Evolutionary conservation across 2,888 invertebrate species (phyloP).

Genomic region (Zhuqinia jingwanae): DNA sequence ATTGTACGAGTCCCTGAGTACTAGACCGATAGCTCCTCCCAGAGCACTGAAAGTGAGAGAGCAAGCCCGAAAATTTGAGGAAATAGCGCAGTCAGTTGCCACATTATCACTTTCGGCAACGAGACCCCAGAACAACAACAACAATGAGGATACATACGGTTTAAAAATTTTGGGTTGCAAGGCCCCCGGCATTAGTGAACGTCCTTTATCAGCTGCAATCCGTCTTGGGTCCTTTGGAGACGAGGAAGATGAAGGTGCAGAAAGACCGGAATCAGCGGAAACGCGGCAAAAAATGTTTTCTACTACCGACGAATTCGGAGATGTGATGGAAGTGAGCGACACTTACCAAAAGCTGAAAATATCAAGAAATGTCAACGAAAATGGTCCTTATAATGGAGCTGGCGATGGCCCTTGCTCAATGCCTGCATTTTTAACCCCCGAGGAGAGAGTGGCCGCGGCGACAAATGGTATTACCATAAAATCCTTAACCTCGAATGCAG

Average conservation of each 20-base stretch:
- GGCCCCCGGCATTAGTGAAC: constrained; percentile 50
- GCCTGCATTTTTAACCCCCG: constrained; percentile 12
- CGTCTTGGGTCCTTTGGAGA: constrained; percentile 83
- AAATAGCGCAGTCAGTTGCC: background rate
- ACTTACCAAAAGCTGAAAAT: constrained; percentile 61
- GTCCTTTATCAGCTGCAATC: constrained; percentile 80
- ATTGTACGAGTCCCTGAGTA: constrained; percentile 1
- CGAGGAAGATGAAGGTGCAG: background rate
- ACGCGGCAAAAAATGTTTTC: background rate
- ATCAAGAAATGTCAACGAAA: background rate
- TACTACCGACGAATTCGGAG: constrained; percentile 38
- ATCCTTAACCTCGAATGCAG: constrained; percentile 47
- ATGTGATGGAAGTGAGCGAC: constrained; percentile 45
- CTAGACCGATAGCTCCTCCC: background rate
- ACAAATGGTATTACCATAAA: constrained; percentile 58
- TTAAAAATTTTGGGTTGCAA: constrained; percentile 51
- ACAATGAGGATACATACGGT: constrained; percentile 25
- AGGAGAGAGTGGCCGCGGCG: constrained; percentile 16
- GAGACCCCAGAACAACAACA: background rate
- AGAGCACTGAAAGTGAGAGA: constrained; percentile 5
- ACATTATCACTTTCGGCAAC: background rate
- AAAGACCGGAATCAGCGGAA: background rate
- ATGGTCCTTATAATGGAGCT: background rate
- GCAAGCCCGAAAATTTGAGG: constrained; percentile 29
- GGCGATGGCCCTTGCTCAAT: constrained; percentile 32